A percentile compares a stretch with the other conserved stretches of the same genome.
phyloP scores from a whole-genome alignment of 1,140 invertebrate genomes.

The Sycophila sp. region DNA sequence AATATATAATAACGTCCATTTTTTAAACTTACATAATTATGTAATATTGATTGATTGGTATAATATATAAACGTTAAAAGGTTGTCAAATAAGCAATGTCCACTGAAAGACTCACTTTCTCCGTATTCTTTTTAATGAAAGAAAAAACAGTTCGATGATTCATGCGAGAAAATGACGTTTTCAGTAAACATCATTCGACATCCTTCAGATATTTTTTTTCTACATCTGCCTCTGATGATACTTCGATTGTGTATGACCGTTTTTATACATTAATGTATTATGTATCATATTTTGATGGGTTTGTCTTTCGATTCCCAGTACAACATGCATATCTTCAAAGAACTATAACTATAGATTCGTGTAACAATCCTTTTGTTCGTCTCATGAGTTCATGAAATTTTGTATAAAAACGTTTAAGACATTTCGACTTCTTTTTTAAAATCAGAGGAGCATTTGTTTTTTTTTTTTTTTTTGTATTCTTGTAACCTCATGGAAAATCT shows the following conservation, averaged over 20 bases:
- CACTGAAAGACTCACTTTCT: not conserved
- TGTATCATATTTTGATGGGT: not conserved
- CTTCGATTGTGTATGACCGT: not conserved
- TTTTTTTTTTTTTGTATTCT: not conserved
- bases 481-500: not conserved
- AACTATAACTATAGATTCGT: not conserved
- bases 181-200: slow-evolving; percentile 2
- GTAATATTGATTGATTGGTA: slow-evolving; percentile 12
- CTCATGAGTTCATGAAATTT: not conserved
- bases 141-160: not conserved
- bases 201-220: not conserved
- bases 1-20: slow-evolving; percentile 29
- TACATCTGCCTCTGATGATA: not conserved
- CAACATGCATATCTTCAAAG: not conserved
- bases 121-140: not conserved
- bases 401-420: not conserved
- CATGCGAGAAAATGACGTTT: not conserved
- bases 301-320: not conserved
- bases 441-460: not conserved
- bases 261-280: too few relatives aligned
- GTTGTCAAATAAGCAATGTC: not conserved
- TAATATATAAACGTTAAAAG: slow-evolving; percentile 17
- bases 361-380: not conserved
- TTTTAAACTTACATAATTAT: slow-evolving; percentile 10
- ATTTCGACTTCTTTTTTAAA: not conserved